Percentiles rank a stretch among this genome's conserved stretches.
Evolutionary conservation across 1,140 invertebrate species (phyloP).

Genomic region (Drosophila nikananu): DNA sequence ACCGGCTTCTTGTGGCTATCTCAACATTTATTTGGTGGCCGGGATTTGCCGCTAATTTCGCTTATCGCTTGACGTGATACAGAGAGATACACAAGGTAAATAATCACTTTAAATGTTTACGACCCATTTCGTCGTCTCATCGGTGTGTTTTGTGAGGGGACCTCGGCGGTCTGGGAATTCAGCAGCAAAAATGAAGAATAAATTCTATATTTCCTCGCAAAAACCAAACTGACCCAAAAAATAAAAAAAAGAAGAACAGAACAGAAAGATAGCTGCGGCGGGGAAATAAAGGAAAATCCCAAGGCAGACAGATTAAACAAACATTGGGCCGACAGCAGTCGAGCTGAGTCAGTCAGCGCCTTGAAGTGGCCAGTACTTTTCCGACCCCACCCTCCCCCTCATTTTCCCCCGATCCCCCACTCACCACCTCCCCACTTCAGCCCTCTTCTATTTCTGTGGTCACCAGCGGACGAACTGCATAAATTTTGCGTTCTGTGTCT

Average conservation of each 20-base stretch:
- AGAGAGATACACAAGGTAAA: conserved; percentile 37
- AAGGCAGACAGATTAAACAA: conserved; percentile 79
- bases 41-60: conserved; percentile 46
- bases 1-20: conserved; percentile 30
- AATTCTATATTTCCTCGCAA: conserved; percentile 48
- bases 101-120: conserved; percentile 46
- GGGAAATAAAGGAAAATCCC: conserved; percentile 55
- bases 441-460: conserved; percentile 72
- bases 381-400: conserved; percentile 2
- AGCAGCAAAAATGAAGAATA: conserved; percentile 29
- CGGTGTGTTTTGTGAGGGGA: conserved; percentile 3
- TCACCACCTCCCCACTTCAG: neutral
- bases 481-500: conserved; percentile 38
- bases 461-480: conserved; percentile 54
- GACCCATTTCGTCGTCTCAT: conserved; percentile 22
- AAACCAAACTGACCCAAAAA: conserved; percentile 66
- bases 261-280: conserved; percentile 10
- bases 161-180: conserved; percentile 33
- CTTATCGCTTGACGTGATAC: conserved; percentile 37
- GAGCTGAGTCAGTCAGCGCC: conserved; percentile 61
- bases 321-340: conserved; percentile 65
- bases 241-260: neutral
- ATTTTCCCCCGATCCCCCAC: no score
- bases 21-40: conserved; percentile 35
- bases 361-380: conserved; percentile 60